Evolutionary conservation across 2,797 vertebrate genomes (phyloP).

Genomic region (Pipistrellus pygmaeus): DNA sequence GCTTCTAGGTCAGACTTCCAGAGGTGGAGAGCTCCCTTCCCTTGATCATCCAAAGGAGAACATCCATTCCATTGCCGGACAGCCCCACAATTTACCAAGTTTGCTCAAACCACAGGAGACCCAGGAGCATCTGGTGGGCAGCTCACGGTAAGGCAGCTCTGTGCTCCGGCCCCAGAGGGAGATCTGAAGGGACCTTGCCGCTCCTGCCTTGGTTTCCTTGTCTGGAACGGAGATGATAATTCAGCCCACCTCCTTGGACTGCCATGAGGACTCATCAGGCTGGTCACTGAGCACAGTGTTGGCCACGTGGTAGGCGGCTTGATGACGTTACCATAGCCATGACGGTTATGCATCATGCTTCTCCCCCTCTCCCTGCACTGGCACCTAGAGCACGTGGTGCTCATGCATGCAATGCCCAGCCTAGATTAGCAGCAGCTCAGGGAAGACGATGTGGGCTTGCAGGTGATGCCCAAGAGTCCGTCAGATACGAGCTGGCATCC

Average conservation of each 20-base stretch:
- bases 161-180: not conserved
- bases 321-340: too few species aligned
- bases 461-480: not conserved
- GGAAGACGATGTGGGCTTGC: fast-evolving
- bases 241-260: too few species aligned
- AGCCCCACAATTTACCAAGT: not conserved
- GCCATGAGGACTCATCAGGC: not conserved
- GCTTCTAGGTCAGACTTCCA: not conserved
- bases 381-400: not conserved
- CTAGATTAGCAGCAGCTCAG: not conserved
- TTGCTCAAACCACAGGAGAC: not conserved
- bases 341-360: fast-evolving
- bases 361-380: too few species aligned
- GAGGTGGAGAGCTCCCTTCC: not conserved
- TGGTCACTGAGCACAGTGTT: not conserved
- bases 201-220: not conserved
- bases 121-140: fast-evolving
- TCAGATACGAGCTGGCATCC: not conserved
- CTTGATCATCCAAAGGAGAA: not conserved
- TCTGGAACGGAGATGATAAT: not conserved
- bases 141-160: fast-evolving
- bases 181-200: not conserved
- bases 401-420: fast-evolving
- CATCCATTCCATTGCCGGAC: fast-evolving
- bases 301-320: not conserved